phyloP scores from a whole-genome alignment of 92 coral and sea anemone genomes.

The Heteractis magnifica region DNA sequence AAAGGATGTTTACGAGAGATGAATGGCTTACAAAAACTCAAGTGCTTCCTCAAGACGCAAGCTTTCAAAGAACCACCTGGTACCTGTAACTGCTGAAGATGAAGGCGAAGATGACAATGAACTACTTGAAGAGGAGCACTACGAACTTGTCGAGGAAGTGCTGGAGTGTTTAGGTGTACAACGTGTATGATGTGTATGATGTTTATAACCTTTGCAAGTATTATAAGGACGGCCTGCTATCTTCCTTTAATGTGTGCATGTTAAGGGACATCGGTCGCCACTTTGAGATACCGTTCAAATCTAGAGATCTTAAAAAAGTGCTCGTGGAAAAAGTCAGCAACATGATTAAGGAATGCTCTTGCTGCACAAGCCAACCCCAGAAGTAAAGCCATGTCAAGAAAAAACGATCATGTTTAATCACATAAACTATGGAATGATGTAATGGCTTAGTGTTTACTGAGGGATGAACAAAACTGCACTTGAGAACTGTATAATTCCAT shows the following conservation, averaged over 20 bases:
- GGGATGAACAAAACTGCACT: too few relatives aligned
- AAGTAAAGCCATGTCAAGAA: too few relatives aligned
- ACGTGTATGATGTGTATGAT: conserved; percentile 39
- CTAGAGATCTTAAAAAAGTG: conserved; percentile 31
- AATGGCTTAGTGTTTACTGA: too few relatives aligned
- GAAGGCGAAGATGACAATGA: conserved; percentile 25
- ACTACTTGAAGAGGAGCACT: conserved; percentile 24
- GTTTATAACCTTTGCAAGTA: background rate
- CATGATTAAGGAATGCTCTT: conserved; percentile 27
- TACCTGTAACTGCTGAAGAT: conserved; percentile 19
- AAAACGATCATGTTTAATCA: too few relatives aligned
- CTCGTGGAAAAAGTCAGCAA: conserved; percentile 26
- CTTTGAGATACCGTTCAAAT: conserved; percentile 34
- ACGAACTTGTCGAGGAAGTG: conserved; percentile 34
- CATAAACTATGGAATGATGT: too few relatives aligned
- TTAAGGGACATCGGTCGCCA: conserved; percentile 41
- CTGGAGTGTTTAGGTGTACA: conserved; percentile 35
- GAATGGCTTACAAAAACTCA: conserved; percentile 42
- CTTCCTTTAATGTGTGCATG: conserved; percentile 45
- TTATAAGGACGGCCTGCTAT: conserved; percentile 30
- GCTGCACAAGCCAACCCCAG: background rate
- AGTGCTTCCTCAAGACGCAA: conserved; percentile 46
- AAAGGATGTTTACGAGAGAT: conserved; percentile 29
- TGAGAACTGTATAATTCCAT: too few relatives aligned
- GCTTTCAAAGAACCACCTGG: conserved; percentile 5